Conservation (phyloP, 2,888 invertebrate genomes). For the Nysson spinosus region DNA sequence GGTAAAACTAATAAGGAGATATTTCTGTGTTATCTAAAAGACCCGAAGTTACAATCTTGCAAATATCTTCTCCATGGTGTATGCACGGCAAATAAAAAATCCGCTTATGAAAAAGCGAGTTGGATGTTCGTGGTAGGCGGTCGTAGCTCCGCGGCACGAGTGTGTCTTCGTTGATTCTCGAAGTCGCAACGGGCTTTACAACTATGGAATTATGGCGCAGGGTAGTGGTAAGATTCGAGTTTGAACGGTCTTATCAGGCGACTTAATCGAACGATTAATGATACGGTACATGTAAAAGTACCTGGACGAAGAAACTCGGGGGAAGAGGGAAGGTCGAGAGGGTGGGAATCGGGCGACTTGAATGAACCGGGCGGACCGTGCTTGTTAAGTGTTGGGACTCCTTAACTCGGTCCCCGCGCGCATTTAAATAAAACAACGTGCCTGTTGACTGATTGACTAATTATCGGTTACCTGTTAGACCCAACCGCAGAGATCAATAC, state of each 20-base stretch:
- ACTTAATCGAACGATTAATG: conserved; percentile 69
- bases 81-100: conserved; percentile 15
- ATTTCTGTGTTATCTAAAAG: conserved; percentile 36
- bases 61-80: not conserved
- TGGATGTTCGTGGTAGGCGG: conserved; percentile 51
- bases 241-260: conserved; percentile 58
- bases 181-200: not conserved
- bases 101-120: conserved; percentile 41
- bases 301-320: conserved; percentile 35
- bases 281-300: conserved; percentile 56
- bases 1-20: conserved; percentile 42
- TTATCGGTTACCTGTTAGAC: conserved; percentile 56
- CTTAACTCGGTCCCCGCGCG: conserved; percentile 6
- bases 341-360: conserved; percentile 35
- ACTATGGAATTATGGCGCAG: conserved; percentile 46
- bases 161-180: not conserved
- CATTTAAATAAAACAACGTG: conserved; percentile 50
- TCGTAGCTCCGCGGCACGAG: conserved; percentile 20
- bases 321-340: conserved; percentile 23
- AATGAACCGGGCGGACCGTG: conserved; percentile 33
- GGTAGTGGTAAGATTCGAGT: conserved; percentile 37
- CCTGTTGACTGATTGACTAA: conserved; percentile 67
- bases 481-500: conserved; percentile 46
- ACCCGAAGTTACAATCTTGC: conserved; percentile 23
- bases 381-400: conserved; percentile 56